phyloP scores from a whole-genome alignment of 2,888 invertebrate genomes.

The Gonocerus acuteangulatus region DNA sequence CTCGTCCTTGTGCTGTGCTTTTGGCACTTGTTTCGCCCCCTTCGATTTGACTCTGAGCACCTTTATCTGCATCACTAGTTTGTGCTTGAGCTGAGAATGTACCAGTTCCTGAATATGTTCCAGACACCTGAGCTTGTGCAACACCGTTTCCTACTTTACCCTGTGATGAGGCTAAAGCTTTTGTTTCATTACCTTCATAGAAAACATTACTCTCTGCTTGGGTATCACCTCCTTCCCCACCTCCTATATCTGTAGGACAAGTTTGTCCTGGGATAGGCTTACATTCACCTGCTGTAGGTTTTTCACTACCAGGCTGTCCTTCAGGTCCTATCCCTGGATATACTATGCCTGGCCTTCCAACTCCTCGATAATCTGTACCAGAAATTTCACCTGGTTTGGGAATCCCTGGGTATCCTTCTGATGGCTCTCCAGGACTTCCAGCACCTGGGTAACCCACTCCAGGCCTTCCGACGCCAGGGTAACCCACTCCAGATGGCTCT shows the following conservation, averaged over 20 bases:
- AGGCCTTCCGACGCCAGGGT: constrained; percentile 9
- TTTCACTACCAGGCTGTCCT: neutral
- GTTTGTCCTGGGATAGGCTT: neutral
- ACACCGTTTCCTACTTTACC: constrained; percentile 66
- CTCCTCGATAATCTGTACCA: neutral
- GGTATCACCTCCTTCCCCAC: constrained; percentile 36
- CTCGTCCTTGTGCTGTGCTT: constrained; percentile 69
- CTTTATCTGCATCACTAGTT: constrained; percentile 38
- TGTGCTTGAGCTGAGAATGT: constrained; percentile 60
- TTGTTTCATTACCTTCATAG: constrained; percentile 47
- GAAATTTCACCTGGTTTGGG: constrained; percentile 16
- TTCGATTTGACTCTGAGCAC: constrained; percentile 39
- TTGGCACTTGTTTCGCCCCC: constrained; percentile 55
- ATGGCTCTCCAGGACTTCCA: constrained; percentile 31
- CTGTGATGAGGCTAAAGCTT: constrained; percentile 67
- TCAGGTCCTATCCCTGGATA: neutral
- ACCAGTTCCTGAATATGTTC: constrained; percentile 67
- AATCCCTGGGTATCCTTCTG: constrained; percentile 22
- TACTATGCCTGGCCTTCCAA: neutral
- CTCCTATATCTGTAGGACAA: constrained; percentile 25
- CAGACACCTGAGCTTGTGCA: constrained; percentile 70
- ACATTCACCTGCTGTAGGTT: constrained; percentile 14
- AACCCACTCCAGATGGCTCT: neutral
- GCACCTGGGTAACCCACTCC: constrained; percentile 30
- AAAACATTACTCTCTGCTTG: constrained; percentile 39